phyloP scores from a whole-genome alignment of 2,113 vertebrate species.

The Vimba vimba region DNA sequence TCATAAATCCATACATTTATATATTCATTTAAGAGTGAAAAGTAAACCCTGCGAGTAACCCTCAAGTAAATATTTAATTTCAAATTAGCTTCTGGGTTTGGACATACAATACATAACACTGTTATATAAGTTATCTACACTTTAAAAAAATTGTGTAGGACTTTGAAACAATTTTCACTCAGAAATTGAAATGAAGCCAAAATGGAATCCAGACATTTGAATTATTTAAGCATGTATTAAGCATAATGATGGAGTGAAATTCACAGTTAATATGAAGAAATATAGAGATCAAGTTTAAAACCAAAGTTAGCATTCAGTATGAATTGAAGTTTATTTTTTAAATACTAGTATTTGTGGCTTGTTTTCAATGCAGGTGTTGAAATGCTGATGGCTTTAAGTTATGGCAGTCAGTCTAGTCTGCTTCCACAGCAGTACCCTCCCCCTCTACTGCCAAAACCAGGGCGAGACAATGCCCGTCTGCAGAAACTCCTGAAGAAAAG shows the following conservation, averaged over 20 bases:
- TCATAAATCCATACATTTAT: too few relatives aligned
- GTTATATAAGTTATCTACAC: background rate
- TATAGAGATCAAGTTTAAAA: background rate
- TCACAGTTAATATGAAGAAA: background rate
- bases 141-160: too few relatives aligned
- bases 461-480: conserved; percentile 85
- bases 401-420: conserved; percentile 64
- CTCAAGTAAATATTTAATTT: background rate
- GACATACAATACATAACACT: background rate
- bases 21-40: background rate
- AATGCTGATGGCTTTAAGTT: conserved; percentile 82
- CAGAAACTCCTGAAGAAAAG: conserved; percentile 88
- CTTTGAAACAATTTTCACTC: too few relatives aligned
- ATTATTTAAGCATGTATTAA: background rate
- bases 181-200: too few relatives aligned
- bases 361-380: conserved; percentile 70
- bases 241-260: background rate
- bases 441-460: conserved; percentile 86
- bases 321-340: background rate
- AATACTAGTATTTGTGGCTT: conserved; percentile 35
- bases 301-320: background rate
- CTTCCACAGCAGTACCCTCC: conserved; percentile 76
- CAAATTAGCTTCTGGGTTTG: background rate
- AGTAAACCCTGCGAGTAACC: background rate
- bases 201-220: background rate